Evolutionary conservation across 2,113 vertebrate genomes (phyloP), one percentile per base, ranked within the genome.

Genomic region (Chionomys nivalis): DNA sequence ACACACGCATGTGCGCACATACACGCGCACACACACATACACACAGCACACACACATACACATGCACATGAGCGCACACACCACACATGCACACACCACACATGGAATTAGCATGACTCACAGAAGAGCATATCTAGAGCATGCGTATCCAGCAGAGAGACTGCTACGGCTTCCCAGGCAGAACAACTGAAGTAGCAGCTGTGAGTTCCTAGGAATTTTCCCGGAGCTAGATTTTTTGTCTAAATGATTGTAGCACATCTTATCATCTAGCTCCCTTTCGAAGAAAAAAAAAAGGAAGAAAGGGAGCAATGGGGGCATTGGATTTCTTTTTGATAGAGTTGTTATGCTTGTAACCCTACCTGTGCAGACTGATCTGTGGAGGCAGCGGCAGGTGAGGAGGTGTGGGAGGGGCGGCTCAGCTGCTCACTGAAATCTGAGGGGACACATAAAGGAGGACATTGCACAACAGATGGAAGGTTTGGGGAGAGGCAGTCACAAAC

Each of bases 371-470:
- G 86, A 58, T 13, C 55, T 33, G 31, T 13, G 61, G 16, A 42
- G 21, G 19, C 55, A 28, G 13, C 26, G 1, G 33, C 12, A 8
- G 42, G 28, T 17, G 12, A 0, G 1, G n/a, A 42, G 13, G 26
- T 16, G 1, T 73, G 14, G 3, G 33, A 12, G 2, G 17, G 24
- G 3, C 47, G 28, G 65, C 47, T 63, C 23, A 6, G 70, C 33
- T 79, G 23, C 21, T 89, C 82, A 23, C n/a, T 81, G 73, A 68
- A 63, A 44, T 79, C 85, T 19, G 7, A 77, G 19, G n/a, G 12
- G 9, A 12, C 42, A 13, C 49, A 26, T 3, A 36, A 87, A 52
- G 33, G 86, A 63, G 13, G 83, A 8, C 17, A 14, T 10, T 36
- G 28, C 33, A 55, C 26, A 88, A 68, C 11, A 17, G 39, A 89